Evolutionary conservation across 2,113 vertebrate genomes (phyloP), one percentile per base, ranked within the genome.

Genomic region (Coturnix japonica): DNA sequence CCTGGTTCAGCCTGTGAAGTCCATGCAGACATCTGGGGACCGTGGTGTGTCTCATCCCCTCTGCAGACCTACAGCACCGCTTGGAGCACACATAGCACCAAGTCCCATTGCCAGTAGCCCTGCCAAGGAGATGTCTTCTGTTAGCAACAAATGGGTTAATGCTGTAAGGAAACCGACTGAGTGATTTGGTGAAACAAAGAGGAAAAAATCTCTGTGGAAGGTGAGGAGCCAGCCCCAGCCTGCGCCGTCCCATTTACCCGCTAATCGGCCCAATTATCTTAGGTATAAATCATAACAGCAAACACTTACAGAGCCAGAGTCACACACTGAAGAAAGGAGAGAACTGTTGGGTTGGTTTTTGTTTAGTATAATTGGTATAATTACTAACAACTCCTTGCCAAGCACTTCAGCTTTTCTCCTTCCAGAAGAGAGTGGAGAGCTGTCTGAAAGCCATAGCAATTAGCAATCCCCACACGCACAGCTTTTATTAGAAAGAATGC

Each of bases 231-330:
- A 74, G 56, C 91, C 92, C 96, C 41, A 54, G 96, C 96, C 97
- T 92, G 54, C 5, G 63, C 90, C 93, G 93, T 90, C 94, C 93
- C 93, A 93, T 85, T 96, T 91, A 92, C 90, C 96, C 73, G 84
- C 94, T 96, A 95, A 97, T 96, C 91, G 5, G 91, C 77, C 89
- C 97, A 96, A 97, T 98, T 97, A 98, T 97, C 94, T 56, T 85
- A 96, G 85, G 97, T 95, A 98, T 97, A 98, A 97, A 98, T 98
- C 97, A 97, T 94, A 97, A 97, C 94, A 93, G 96, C 95, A 95
- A 96, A 93, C 95, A 90, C 95, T 97, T 60, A 78, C 23, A 10
- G 94, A 96, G 91, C 94, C 95, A 92, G 79, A 97, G 96, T 92
- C 94, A 95, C 94, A 96, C 95, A 91, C 94, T 90, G 97, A 97